phyloP scores from a whole-genome alignment of 1,140 invertebrate genomes.

The Aphis craccivora region DNA sequence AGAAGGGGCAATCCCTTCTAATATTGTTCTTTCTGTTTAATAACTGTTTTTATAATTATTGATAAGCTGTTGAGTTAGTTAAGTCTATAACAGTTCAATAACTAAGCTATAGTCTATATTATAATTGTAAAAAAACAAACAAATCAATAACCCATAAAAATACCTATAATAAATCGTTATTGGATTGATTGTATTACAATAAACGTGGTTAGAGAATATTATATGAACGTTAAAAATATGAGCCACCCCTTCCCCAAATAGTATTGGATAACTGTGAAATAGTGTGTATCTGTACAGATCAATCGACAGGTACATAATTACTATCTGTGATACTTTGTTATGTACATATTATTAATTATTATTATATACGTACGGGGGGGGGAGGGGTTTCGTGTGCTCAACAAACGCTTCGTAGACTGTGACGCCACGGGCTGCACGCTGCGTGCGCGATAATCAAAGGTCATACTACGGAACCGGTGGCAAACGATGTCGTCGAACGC shows the following conservation, averaged over 20 bases:
- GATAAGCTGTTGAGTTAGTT: no score
- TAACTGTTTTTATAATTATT: no score
- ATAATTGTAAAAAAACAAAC: no score
- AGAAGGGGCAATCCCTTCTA: no score
- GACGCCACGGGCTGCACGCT: neutral
- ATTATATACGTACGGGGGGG: neutral
- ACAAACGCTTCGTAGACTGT: neutral
- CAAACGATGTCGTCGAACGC: conserved; percentile 49
- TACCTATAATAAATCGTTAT: no score
- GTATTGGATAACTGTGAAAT: neutral
- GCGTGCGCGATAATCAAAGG: neutral
- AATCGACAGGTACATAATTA: neutral
- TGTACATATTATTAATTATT: neutral
- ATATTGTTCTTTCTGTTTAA: no score
- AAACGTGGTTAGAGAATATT: neutral
- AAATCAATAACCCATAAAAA: no score
- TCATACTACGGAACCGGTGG: conserved; percentile 31
- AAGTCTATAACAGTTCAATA: no score
- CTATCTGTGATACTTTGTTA: neutral
- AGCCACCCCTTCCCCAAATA: neutral
- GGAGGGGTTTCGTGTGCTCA: neutral
- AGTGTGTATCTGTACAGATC: neutral
- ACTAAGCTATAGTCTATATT: no score
- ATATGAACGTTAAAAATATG: neutral
- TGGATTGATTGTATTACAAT: no score